Conservation (phyloP, 2,888 invertebrate species). For the Sarcophaga rosellei region DNA sequence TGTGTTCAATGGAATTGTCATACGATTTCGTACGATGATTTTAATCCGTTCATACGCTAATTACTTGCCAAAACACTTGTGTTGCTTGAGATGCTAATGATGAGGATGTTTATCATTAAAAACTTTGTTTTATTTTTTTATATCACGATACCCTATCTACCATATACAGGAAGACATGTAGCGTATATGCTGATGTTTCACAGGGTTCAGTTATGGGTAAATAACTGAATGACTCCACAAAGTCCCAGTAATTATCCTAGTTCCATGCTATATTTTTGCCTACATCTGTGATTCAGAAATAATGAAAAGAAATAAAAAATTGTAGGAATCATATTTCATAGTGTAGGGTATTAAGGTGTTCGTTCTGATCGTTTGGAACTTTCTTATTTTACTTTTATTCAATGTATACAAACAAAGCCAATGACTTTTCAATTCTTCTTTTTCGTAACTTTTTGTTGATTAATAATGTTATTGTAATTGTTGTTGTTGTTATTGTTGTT, state of each 20-base stretch:
- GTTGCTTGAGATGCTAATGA: constrained; percentile 22
- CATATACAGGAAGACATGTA: too few relatives aligned
- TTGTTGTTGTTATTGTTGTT: background rate
- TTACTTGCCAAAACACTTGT: constrained; percentile 65
- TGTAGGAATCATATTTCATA: too few relatives aligned
- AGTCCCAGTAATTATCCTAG: too few relatives aligned
- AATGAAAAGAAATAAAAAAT: too few relatives aligned
- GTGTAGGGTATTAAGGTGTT: too few relatives aligned
- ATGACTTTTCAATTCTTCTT: background rate
- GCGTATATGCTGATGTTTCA: too few relatives aligned
- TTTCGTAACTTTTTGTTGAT: background rate
- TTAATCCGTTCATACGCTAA: constrained; percentile 71
- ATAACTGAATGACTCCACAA: too few relatives aligned
- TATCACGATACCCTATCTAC: background rate
- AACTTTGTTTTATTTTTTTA: background rate
- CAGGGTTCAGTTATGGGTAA: too few relatives aligned
- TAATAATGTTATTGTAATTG: background rate
- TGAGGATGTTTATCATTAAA: constrained; percentile 4
- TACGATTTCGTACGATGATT: constrained; percentile 49
- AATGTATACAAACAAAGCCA: background rate
- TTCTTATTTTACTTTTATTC: too few relatives aligned
- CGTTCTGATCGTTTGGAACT: too few relatives aligned
- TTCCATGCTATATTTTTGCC: too few relatives aligned
- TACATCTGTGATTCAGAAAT: too few relatives aligned
- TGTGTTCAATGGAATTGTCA: constrained; percentile 38